Evolutionary conservation across 2,888 invertebrate genomes (phyloP).

Genomic region (Mythimna albipuncta): DNA sequence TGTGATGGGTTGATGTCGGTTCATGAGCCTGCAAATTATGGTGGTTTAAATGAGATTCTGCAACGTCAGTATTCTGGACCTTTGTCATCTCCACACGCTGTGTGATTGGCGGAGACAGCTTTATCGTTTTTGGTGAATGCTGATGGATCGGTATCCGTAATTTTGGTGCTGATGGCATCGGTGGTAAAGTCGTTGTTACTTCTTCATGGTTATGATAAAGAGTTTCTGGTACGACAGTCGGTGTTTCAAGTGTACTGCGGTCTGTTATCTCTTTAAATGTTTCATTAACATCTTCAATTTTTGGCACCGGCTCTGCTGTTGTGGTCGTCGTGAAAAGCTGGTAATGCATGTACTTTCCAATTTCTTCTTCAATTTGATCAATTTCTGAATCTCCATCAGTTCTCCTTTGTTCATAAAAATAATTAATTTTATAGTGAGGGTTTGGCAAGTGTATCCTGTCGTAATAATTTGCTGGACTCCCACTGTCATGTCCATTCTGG

Average conservation of each 20-base stretch:
- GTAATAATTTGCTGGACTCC: constrained; percentile 55
- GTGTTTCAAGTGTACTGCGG: background rate
- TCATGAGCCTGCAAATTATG: constrained; percentile 14
- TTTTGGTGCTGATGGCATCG: constrained; percentile 17
- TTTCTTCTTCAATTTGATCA: constrained; percentile 73
- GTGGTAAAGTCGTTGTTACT: constrained; percentile 18
- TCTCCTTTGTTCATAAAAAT: constrained; percentile 72
- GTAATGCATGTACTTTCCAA: constrained; percentile 69
- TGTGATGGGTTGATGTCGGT: background rate
- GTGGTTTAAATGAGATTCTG: constrained; percentile 25
- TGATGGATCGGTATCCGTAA: background rate
- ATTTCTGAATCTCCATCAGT: constrained; percentile 71
- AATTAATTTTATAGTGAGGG: constrained; percentile 68
- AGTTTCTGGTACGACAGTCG: background rate
- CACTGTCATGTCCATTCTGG: background rate
- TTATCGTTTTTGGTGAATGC: constrained; percentile 32
- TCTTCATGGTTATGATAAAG: background rate
- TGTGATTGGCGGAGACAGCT: constrained; percentile 58
- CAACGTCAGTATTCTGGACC: constrained; percentile 11
- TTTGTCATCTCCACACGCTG: constrained; percentile 64
- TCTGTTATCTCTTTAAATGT: constrained; percentile 6
- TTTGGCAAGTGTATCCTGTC: constrained; percentile 56
- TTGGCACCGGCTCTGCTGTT: constrained; percentile 47
- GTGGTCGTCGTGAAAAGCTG: constrained; percentile 63
- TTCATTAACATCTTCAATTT: background rate